These are phyloP conservation scores for Littorina saxatilis DNA, from an alignment of 1,140 invertebrate species.

Conservation along the genomic window DNA sequence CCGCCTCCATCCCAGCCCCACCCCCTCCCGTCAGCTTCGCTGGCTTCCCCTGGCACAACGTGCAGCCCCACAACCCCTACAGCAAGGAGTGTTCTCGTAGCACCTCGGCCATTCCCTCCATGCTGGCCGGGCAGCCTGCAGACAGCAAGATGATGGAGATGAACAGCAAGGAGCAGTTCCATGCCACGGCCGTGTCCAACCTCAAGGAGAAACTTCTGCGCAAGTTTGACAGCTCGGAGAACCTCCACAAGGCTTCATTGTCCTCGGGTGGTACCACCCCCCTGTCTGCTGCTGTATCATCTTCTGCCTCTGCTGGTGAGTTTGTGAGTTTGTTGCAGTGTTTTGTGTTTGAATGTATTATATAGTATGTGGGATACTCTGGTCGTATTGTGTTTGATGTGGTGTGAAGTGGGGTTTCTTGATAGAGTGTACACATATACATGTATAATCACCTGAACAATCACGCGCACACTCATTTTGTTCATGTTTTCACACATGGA, in stretches of 20 bases:
- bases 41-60: slow-evolving; percentile 4
- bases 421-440: too few species aligned
- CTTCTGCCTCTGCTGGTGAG: too few species aligned
- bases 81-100: not conserved
- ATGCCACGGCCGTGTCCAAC: slow-evolving; percentile 60
- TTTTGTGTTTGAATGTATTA: too few species aligned
- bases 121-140: not conserved
- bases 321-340: too few species aligned
- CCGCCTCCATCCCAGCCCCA: not conserved
- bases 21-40: not conserved
- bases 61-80: not conserved
- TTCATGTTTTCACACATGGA: too few species aligned
- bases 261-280: too few species aligned
- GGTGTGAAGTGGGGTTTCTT: too few species aligned
- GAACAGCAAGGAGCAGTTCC: slow-evolving; percentile 57
- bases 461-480: too few species aligned
- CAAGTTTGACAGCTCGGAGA: slow-evolving; percentile 67
- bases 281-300: too few species aligned
- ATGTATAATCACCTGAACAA: too few species aligned
- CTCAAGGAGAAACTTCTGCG: slow-evolving; percentile 69
- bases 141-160: slow-evolving; percentile 2
- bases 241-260: slow-evolving; percentile 56
- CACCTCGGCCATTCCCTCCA: not conserved
- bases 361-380: too few species aligned
- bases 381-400: too few species aligned